These are phyloP conservation scores for Gadus macrocephalus DNA, from an alignment of 2,113 vertebrate species.

Conservation along the genomic window DNA sequence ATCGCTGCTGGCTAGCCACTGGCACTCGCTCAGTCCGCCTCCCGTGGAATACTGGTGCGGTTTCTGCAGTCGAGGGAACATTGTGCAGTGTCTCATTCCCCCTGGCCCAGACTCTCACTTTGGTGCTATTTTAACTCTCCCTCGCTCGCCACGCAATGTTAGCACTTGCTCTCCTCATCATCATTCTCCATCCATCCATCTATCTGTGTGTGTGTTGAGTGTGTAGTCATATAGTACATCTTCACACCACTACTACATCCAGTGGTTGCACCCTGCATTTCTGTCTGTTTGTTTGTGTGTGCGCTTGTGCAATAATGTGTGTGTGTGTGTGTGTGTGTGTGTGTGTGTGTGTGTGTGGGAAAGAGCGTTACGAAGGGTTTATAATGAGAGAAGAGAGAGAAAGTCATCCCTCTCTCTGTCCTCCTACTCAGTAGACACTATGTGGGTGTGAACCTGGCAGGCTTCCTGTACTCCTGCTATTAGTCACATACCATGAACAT, in stretches of 20 bases:
- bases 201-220: background rate
- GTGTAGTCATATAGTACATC: background rate
- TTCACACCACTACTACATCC: no score
- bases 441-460: conserved; percentile 61
- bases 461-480: conserved; percentile 46
- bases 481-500: conserved; percentile 61
- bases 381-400: background rate
- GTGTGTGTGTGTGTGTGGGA: background rate
- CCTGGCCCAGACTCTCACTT: no score
- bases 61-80: no score
- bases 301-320: no score
- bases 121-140: no score
- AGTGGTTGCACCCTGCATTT: no score
- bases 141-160: no score
- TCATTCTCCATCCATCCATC: conserved; percentile 23
- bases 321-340: background rate
- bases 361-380: background rate
- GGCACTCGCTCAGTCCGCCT: no score
- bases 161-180: no score
- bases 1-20: no score
- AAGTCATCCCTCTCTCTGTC: conserved; percentile 41
- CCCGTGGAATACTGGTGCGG: no score
- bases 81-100: no score
- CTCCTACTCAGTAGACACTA: conserved; percentile 57
- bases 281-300: background rate